Conservation (phyloP, 2,888 invertebrate genomes). For the Idaea straminata region DNA sequence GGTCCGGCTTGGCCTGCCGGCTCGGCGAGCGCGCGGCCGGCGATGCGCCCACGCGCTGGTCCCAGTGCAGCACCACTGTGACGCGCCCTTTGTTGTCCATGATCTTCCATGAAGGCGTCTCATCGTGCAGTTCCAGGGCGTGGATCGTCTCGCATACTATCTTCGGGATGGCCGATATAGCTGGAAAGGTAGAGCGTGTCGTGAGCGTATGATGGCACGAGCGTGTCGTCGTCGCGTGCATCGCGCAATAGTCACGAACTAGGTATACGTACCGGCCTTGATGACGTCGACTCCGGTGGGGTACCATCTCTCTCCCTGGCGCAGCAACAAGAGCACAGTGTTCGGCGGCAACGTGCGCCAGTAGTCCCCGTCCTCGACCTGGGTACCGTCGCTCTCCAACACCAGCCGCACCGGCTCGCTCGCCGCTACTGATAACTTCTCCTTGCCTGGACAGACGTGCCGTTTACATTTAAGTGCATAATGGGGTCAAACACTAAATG, state of each 20-base stretch:
- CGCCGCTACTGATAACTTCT: slow-evolving; percentile 92
- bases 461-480: too few relatives aligned
- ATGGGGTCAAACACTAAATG: too few relatives aligned
- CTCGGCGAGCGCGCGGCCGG: slow-evolving; percentile 79
- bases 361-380: slow-evolving; percentile 97
- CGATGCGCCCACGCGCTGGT: slow-evolving; percentile 89
- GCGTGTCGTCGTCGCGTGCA: not conserved
- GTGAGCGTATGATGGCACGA: slow-evolving; percentile 7
- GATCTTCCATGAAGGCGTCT: slow-evolving; percentile 98
- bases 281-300: slow-evolving; percentile 97
- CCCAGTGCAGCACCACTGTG: slow-evolving; percentile 98
- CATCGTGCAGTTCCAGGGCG: slow-evolving; percentile 96
- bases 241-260: not conserved
- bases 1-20: slow-evolving; percentile 76
- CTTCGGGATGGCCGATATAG: slow-evolving; percentile 96
- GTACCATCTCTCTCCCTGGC: slow-evolving; percentile 95
- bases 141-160: slow-evolving; percentile 98
- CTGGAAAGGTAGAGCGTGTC: slow-evolving; percentile 74
- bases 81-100: slow-evolving; percentile 99
- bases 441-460: slow-evolving; percentile 81
- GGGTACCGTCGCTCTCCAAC: slow-evolving; percentile 97
- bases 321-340: slow-evolving; percentile 92
- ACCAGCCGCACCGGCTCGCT: slow-evolving; percentile 94
- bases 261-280: slow-evolving; percentile 87
- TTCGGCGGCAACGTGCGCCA: slow-evolving; percentile 96